phyloP scores from a whole-genome alignment of 1,140 invertebrate genomes.

The Cydia splendana region DNA sequence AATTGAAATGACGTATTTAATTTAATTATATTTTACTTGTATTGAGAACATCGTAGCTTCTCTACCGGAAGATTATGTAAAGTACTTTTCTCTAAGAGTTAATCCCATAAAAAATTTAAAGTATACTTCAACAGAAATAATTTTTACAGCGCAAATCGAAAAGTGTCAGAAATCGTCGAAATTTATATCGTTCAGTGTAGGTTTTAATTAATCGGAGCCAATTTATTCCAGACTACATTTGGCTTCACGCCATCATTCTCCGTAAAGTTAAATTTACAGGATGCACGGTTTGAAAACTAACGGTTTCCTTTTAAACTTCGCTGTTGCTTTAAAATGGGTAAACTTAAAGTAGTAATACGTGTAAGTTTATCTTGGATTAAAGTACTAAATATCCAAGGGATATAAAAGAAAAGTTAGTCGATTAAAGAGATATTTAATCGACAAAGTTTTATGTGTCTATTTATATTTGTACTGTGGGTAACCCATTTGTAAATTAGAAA shows the following conservation, averaged over 20 bases:
- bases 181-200: constrained; percentile 4
- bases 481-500: too few species aligned
- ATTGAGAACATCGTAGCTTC: too few species aligned
- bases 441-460: neutral
- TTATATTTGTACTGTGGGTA: too few species aligned
- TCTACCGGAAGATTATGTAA: neutral
- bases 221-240: constrained; percentile 5
- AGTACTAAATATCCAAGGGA: too few species aligned
- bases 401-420: neutral
- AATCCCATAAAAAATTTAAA: neutral
- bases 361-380: neutral
- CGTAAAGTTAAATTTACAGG: neutral
- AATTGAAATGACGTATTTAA: neutral
- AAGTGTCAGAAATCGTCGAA: constrained; percentile 5
- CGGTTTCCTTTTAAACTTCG: neutral
- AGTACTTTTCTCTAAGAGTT: neutral
- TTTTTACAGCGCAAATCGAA: neutral
- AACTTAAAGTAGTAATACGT: neutral
- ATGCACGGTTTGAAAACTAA: neutral
- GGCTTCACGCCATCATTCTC: constrained; percentile 12
- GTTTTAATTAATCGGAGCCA: constrained; percentile 11
- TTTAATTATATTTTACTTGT: too few species aligned
- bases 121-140: neutral
- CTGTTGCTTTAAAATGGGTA: neutral
- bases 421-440: neutral